Conservation (phyloP, 1,140 invertebrate species). For the Euwallacea fornicatus region DNA sequence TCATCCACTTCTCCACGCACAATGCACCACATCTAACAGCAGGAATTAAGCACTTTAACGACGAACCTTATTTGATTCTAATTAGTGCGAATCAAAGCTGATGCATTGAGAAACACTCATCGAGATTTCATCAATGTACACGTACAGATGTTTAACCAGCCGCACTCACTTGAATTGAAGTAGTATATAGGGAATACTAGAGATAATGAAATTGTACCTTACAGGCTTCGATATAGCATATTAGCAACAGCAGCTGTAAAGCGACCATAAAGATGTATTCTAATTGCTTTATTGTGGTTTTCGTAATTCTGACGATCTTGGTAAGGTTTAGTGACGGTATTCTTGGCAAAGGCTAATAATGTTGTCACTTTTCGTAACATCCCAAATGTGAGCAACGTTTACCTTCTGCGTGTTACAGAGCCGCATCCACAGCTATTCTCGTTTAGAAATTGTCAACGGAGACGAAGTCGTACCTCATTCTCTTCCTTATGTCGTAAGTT, state of each 20-base stretch:
- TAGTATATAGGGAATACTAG: too few relatives aligned
- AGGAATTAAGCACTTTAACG: too few relatives aligned
- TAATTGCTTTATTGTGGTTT: neutral
- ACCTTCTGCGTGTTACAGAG: neutral
- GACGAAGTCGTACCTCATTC: constrained; percentile 46
- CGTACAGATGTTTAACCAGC: neutral
- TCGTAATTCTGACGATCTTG: neutral
- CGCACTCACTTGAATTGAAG: neutral
- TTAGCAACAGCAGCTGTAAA: neutral
- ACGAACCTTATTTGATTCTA: too few relatives aligned
- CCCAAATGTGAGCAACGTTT: neutral
- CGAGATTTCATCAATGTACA: neutral
- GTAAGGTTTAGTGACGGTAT: neutral
- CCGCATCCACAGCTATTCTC: neutral
- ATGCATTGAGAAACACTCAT: neutral
- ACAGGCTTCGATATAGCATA: neutral
- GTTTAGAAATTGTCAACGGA: constrained; percentile 43
- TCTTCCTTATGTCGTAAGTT: constrained; percentile 52
- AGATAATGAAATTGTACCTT: too few relatives aligned
- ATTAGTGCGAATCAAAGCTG: too few relatives aligned
- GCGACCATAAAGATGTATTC: neutral
- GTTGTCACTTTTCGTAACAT: neutral
- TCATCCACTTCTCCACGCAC: too few relatives aligned
- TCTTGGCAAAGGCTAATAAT: neutral
- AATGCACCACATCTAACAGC: too few relatives aligned